Percentiles rank a stretch among this genome's conserved stretches.
Evolutionary conservation across 2,113 vertebrate species (phyloP).

Genomic region (Archilochus colubris): DNA sequence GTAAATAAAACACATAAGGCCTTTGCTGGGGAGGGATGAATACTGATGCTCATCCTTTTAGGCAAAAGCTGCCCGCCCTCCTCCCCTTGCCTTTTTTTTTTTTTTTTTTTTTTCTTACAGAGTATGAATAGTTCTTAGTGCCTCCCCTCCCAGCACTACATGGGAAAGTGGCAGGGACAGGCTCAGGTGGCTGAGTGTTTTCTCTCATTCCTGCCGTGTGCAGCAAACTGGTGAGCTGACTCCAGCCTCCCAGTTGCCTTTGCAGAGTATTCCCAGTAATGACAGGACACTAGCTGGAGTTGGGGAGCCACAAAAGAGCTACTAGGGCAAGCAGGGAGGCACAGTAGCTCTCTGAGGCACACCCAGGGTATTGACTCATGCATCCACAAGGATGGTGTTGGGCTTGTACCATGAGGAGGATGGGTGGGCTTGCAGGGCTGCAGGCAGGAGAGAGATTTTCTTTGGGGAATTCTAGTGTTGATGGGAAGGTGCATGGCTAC

Average conservation of each 20-base stretch:
- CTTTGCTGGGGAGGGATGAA: background rate
- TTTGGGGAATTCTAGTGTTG: background rate
- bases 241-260: background rate
- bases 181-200: background rate
- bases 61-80: background rate
- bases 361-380: accelerated
- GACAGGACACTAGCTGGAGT: background rate
- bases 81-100: background rate
- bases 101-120: no score
- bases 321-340: background rate
- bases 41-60: background rate
- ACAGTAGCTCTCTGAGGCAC: accelerated
- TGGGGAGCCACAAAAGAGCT: background rate
- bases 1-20: slow-evolving; percentile 57
- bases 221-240: background rate
- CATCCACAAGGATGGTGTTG: background rate
- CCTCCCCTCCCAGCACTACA: background rate
- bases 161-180: accelerated
- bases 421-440: background rate
- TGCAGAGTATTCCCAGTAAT: background rate
- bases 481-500: background rate
- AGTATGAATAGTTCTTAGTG: background rate
- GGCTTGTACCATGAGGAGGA: background rate
- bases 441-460: background rate
- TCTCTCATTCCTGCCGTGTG: background rate